Evolutionary conservation across 2,113 vertebrate species (phyloP).

Genomic region (Protobothrops mucrosquamatus): DNA sequence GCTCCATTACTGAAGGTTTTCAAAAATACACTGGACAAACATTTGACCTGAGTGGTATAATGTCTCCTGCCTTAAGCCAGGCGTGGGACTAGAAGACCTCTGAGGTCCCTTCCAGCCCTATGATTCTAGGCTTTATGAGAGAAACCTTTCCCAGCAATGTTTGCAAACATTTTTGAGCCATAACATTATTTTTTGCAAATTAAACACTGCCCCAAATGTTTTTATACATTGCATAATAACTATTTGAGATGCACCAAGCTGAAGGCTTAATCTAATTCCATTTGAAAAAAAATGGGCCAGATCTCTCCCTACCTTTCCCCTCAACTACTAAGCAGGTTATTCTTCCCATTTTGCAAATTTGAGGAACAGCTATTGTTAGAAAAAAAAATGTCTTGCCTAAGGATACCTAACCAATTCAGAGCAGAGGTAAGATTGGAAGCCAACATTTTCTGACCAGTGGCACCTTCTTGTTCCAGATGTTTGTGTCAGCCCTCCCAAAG

Average conservation of each 20-base stretch:
- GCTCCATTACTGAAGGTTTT: background rate
- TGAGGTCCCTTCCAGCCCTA: background rate
- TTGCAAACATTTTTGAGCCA: background rate
- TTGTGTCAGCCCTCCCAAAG: background rate
- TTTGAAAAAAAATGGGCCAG: background rate
- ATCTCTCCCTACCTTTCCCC: background rate
- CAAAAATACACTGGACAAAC: background rate
- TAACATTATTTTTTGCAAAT: background rate
- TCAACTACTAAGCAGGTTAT: background rate
- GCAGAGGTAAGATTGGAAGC: background rate
- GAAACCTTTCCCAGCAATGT: background rate
- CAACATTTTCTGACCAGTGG: background rate
- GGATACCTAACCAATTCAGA: background rate
- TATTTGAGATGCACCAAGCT: background rate
- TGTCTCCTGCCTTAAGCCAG: background rate
- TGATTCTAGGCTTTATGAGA: background rate
- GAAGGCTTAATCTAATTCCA: background rate
- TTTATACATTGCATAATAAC: background rate
- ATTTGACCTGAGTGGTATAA: background rate
- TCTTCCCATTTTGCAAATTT: background rate
- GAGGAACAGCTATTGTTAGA: background rate
- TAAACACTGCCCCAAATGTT: background rate
- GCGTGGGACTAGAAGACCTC: background rate
- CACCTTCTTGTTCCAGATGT: background rate
- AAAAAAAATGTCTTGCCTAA: background rate